Conservation (phyloP, 2,888 invertebrate species). For the Poecilobothrus nobilitatus region DNA sequence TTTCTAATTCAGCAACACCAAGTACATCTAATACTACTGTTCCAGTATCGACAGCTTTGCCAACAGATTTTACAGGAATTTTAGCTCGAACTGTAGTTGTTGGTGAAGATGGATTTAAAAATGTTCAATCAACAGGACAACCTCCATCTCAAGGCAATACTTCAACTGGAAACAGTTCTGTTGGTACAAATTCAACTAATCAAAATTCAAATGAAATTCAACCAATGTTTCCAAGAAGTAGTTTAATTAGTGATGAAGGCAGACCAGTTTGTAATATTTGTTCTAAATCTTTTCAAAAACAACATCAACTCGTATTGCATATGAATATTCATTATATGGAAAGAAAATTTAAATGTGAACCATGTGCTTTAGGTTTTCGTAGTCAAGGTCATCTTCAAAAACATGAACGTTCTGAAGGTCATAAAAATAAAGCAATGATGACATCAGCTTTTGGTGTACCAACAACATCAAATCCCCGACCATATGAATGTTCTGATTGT, state of each 20-base stretch:
- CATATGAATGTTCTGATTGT: constrained; percentile 93
- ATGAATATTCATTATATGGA: constrained; percentile 95
- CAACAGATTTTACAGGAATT: constrained; percentile 38
- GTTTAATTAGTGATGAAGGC: constrained; percentile 54
- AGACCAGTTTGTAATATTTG: constrained; percentile 77
- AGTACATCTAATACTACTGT: not conserved
- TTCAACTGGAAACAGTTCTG: constrained; percentile 20
- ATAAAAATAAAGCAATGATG: constrained; percentile 87
- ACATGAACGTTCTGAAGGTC: constrained; percentile 84
- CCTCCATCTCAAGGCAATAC: not conserved
- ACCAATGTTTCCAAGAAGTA: constrained; percentile 35
- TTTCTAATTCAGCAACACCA: constrained; percentile 22
- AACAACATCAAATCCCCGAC: constrained; percentile 81
- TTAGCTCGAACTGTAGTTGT: constrained; percentile 47
- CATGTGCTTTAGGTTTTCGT: constrained; percentile 84
- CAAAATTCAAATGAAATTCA: constrained; percentile 47
- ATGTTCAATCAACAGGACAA: constrained; percentile 32
- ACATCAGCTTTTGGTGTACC: constrained; percentile 76
- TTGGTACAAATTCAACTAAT: constrained; percentile 30
- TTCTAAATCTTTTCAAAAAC: constrained; percentile 84
- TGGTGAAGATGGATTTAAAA: constrained; percentile 55
- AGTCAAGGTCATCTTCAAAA: constrained; percentile 87
- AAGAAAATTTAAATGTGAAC: constrained; percentile 81
- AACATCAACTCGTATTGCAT: constrained; percentile 81
- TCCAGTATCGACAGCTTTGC: constrained; percentile 11